phyloP scores from a whole-genome alignment of 2,888 invertebrate species.

The Aradus depressus region DNA sequence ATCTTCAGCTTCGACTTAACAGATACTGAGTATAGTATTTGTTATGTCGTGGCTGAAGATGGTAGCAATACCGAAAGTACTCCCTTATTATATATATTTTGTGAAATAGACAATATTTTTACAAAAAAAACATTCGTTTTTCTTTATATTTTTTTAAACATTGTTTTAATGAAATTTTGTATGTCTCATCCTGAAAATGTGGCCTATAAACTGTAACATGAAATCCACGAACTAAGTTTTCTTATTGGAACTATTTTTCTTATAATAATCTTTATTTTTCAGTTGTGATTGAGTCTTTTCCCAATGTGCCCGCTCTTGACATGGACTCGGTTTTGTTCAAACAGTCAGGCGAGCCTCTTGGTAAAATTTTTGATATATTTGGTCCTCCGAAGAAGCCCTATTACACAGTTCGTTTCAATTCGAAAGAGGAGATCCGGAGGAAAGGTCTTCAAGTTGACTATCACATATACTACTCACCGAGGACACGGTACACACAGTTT shows the following conservation, averaged over 20 bases:
- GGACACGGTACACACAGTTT: slow-evolving; percentile 59
- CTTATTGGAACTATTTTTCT: neutral
- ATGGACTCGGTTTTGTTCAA: slow-evolving; percentile 79
- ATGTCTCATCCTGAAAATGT: no score
- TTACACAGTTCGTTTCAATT: slow-evolving; percentile 87
- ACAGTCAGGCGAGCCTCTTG: slow-evolving; percentile 63
- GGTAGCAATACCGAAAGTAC: no score
- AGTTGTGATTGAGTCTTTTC: slow-evolving; percentile 65
- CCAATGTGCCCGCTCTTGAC: slow-evolving; percentile 66
- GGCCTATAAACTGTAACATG: no score
- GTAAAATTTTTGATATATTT: slow-evolving; percentile 82
- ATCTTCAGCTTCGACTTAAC: no score
- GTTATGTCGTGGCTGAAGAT: no score
- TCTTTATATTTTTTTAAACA: no score
- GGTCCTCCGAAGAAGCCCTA: slow-evolving; percentile 75
- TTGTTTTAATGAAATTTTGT: no score
- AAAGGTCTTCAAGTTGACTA: slow-evolving; percentile 55
- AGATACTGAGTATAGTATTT: no score
- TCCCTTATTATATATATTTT: no score
- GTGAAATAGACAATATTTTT: no score
- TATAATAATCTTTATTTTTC: slow-evolving; percentile 32
- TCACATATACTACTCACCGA: slow-evolving; percentile 73
- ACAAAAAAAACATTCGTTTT: no score
- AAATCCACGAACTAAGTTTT: neutral
- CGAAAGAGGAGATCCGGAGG: slow-evolving; percentile 56